Base-by-base conservation (phyloP, 2,113 vertebrate species). In the Cairina moschata region DNA sequence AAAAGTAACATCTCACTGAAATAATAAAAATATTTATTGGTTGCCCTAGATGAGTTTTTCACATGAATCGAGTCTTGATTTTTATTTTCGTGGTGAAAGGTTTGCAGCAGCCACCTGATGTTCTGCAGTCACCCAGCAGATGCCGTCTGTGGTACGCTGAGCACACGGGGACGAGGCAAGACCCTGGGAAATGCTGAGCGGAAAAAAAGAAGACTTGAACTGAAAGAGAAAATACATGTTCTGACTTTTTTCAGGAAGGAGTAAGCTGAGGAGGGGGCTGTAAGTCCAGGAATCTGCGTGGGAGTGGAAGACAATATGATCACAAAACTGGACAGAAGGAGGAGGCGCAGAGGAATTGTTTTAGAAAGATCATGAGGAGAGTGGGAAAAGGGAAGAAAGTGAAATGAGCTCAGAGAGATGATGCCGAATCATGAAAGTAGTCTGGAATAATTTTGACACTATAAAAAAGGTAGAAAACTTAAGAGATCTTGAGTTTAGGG, bases 111-210 rank as follows among this genome's bases (percentile, higher is more conserved):
- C 8, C 11, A 0, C 42, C 16, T n/a, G 88, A 5, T 46, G 58
- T 96, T 96, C 90, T 84, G 9, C 18, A 4, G 21, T 25, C n/a
- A 62, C 83, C 95, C 95, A 94, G 92, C 88, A 96, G 95, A 79
- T 96, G 95, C 95, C 95, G 80, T 73, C 76, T 82, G 82, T 94
- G 95, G 68, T 76, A 79, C 84, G 0, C 83, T 46, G 59, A 71
- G 88, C 40, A 2, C 28, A 1, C 1, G 0, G 17, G 48, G 18
- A 0, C 20, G 29, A 16, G 56, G 52, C 46, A 17, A 72, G 31
- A 31, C n/a, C 56, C 32, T 6, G 66, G 34, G 44, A 67, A 82
- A 48, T 13, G 11, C 52, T 63, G 29, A 17, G 34, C 21, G 13
- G 44, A 2, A 14, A 28, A 31, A 52, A 26, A 52, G 1, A 8